Evolutionary conservation across 1,140 invertebrate species (phyloP).

Genomic region (Aphidius gifuensis): DNA sequence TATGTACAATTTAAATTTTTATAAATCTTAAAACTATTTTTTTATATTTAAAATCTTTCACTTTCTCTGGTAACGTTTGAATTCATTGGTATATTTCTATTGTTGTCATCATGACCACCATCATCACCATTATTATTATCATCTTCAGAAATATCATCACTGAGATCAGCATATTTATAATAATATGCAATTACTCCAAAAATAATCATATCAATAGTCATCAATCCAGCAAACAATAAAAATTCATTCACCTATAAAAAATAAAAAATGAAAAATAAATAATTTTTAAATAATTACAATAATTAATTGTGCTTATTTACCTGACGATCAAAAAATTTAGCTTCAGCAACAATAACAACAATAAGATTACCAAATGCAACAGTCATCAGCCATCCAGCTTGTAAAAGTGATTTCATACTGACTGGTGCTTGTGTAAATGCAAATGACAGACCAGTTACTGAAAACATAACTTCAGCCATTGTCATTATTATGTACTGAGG

Average conservation of each 20-base stretch:
- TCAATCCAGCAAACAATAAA: slow-evolving; percentile 82
- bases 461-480: slow-evolving; percentile 82
- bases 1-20: too few relatives aligned
- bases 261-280: slow-evolving; percentile 7
- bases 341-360: slow-evolving; percentile 80
- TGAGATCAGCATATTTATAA: slow-evolving; percentile 63
- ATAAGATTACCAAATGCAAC: slow-evolving; percentile 89
- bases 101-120: neutral
- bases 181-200: slow-evolving; percentile 74
- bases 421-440: slow-evolving; percentile 85
- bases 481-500: slow-evolving; percentile 88
- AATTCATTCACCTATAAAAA: slow-evolving; percentile 76
- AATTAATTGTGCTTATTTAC: slow-evolving; percentile 48
- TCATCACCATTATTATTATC: neutral
- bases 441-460: slow-evolving; percentile 88
- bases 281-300: neutral
- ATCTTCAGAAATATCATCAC: slow-evolving; percentile 28
- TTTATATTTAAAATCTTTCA: too few relatives aligned
- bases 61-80: too few relatives aligned
- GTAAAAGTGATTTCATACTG: slow-evolving; percentile 91
- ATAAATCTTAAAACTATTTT: too few relatives aligned
- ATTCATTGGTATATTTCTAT: slow-evolving; percentile 1
- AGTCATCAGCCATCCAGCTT: slow-evolving; percentile 86
- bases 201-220: slow-evolving; percentile 77
- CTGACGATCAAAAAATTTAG: slow-evolving; percentile 61